Base-by-base conservation (phyloP, 2,888 invertebrate genomes). In the Cinara cedri region DNA sequence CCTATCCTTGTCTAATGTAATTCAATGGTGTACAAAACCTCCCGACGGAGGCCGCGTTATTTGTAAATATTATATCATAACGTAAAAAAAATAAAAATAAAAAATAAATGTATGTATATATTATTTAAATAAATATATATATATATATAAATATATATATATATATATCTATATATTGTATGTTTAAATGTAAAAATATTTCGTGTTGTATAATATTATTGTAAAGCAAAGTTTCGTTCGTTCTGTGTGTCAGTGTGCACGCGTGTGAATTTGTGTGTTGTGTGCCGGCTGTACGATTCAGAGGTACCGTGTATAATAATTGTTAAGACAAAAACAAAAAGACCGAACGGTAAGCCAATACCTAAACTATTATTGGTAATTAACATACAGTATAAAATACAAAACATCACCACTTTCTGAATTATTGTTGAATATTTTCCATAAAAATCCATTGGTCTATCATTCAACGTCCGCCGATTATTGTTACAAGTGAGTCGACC, bases 11-110 rank as follows among this genome's bases (percentile, higher is more conserved):
- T 78, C 60, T 78, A 78, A 78, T 70, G 49, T 78, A 78, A 78
- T 78, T 78, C 68, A 78, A 78, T 78, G 78, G 66, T 78, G 68
- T 60, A 78, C 78, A 78, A 78, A 78, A 78, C 78, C 78, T 78
- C 78, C 78, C 70, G 60, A 78, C 46, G 78, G 78, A 78, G 78
- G 78, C 78, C 78, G 78, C 68, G 51, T 70, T 70, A 78, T 70
- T 78, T 78, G 78, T 78, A 78, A 78, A 78, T 76, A 76, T 66
- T 62, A 78, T 70, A 49, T 68, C 49, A 78, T 51, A 75, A 54
- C n/a, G 14, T n/a, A 11, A 51, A 51, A 51, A 44, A 72, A 57
- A 71, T 51, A 60, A 49, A 70, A 16, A n/a, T 13, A 3, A 19
- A 68, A 68, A 76, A 76, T 57, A 72, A 46, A 60, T 13, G 13